Base-by-base conservation (phyloP, 2,113 vertebrate genomes). In the Dendropsophus ebraccatus region DNA sequence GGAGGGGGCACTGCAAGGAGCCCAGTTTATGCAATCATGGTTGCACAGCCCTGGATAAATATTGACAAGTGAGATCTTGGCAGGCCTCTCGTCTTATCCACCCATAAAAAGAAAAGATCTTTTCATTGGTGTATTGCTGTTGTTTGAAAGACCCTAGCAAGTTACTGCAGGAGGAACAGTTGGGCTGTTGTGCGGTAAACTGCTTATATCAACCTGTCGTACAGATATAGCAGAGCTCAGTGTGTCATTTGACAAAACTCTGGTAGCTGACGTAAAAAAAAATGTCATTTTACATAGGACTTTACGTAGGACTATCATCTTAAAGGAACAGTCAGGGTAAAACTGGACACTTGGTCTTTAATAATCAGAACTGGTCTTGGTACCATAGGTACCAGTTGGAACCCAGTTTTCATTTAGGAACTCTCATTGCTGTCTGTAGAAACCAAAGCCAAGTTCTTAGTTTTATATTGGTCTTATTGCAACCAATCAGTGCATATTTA, bases 1-100 rank as follows among this genome's bases (percentile, higher is more conserved):
- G 9, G 83, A 79, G 52, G 84, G 83, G 88, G 85, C 81, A 12
- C 83, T 87, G 88, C 73, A 90, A 88, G 69, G 77, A 89, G 76
- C 77, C 87, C 88, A 45, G 85, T 65, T 86, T 90, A 86, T 89
- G 87, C 84, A 87, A 88, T 7, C 37, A 17, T 83, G 84, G 89
- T 88, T 92, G 90, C 88, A 89, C 85, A 87, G 87, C 79, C 89
- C 90, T 89, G 81, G 88, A 90, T 92, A 92, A 93, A 92, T 92
- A 92, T 87, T 94, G 92, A 92, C 92, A 89, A 76, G 90, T 62
- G 65, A 82, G 87, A 84, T 86, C 74, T 89, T 91, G 90, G 88
- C 89, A 90, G 90, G 85, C 10, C 3, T 88, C 14, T 88, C 0
- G 0, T 89, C 81, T 91, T 89, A 88, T 76, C 23, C 91, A 85